phyloP scores from a whole-genome alignment of 2,797 vertebrate genomes.

The Poeciliopsis gracilis region DNA sequence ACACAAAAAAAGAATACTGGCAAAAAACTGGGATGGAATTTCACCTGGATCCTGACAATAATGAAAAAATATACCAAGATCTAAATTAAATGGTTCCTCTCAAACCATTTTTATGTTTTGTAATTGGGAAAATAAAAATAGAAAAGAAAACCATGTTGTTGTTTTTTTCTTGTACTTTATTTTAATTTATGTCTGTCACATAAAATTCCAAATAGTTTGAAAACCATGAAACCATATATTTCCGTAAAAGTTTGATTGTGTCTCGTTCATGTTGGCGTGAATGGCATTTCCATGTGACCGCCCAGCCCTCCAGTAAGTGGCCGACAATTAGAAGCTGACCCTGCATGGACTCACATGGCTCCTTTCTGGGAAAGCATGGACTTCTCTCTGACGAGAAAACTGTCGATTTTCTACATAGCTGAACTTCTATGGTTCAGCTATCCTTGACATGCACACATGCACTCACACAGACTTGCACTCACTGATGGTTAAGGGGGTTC shows the following conservation, averaged over 20 bases:
- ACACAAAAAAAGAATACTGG: neutral
- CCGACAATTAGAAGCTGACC: conserved; percentile 65
- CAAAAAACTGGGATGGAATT: neutral
- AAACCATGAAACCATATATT: conserved; percentile 57
- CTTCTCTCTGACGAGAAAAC: conserved; percentile 52
- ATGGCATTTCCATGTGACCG: conserved; percentile 26
- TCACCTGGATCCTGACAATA: neutral
- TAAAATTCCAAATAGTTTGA: neutral
- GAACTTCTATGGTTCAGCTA: conserved; percentile 59
- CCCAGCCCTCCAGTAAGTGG: conserved; percentile 63
- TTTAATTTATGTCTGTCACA: neutral
- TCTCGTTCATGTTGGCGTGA: conserved; percentile 23
- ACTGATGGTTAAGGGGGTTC: conserved; percentile 58
- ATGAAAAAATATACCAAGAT: neutral
- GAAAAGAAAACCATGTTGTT: neutral
- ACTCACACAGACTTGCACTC: conserved; percentile 30
- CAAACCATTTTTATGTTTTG: neutral
- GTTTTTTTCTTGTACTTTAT: neutral
- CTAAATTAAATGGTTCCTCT: neutral
- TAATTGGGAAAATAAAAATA: neutral
- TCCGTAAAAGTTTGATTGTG: conserved; percentile 42
- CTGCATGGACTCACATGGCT: conserved; percentile 41
- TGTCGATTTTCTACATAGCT: conserved; percentile 57
- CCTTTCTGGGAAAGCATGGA: conserved; percentile 55
- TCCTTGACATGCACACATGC: conserved; percentile 37